Evolutionary conservation across 2,888 invertebrate species (phyloP).

Genomic region (Zygothrica quintamaculata): DNA sequence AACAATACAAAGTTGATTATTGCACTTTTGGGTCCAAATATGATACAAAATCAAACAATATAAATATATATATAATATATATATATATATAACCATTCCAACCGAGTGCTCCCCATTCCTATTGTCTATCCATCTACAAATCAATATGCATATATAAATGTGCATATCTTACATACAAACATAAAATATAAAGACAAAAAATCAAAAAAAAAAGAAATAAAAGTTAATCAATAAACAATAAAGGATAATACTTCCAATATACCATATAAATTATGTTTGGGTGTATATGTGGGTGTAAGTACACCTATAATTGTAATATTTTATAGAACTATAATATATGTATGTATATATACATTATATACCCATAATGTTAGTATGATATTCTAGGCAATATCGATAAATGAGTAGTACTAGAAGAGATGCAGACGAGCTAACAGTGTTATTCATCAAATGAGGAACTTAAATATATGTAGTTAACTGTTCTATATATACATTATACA

Average conservation of each 20-base stretch:
- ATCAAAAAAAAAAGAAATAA: conserved; percentile 28
- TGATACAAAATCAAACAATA: conserved; percentile 32
- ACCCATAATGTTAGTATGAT: too few species aligned
- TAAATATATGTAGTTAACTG: neutral
- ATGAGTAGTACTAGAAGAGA: neutral
- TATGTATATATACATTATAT: neutral
- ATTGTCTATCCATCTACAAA: conserved; percentile 44
- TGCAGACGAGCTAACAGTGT: neutral
- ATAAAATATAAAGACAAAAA: conserved; percentile 11
- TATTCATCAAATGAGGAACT: conserved; percentile 1
- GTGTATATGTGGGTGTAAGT: neutral
- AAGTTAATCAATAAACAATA: conserved; percentile 7
- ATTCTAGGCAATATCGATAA: neutral
- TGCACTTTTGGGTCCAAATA: conserved; percentile 67
- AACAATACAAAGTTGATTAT: conserved; percentile 33
- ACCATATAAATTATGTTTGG: conserved; percentile 1
- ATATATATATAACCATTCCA: conserved; percentile 44
- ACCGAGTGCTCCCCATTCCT: conserved; percentile 49
- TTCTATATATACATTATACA: neutral
- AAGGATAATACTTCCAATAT: conserved; percentile 15
- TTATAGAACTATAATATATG: conserved; percentile 14
- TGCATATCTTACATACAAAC: conserved; percentile 8
- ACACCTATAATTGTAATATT: conserved; percentile 8
- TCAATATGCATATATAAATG: conserved; percentile 16
- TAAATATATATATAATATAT: neutral